phyloP scores from a whole-genome alignment of 2,888 invertebrate species.

The Hypena proboscidalis region DNA sequence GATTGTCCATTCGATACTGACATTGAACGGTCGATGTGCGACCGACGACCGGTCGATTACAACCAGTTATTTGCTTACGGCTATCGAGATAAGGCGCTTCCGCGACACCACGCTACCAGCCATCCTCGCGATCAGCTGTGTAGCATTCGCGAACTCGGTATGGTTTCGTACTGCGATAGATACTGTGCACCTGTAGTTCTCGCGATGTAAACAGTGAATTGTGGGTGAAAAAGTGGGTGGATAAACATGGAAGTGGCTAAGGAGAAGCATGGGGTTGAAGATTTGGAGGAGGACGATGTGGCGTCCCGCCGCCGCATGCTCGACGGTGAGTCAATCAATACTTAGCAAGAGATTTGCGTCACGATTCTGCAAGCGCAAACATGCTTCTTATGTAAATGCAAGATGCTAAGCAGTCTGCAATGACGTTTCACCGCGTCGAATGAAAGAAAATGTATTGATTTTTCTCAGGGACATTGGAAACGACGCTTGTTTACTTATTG shows the following conservation, averaged over 20 bases:
- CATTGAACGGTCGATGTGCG: slow-evolving; percentile 75
- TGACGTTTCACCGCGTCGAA: slow-evolving; percentile 40
- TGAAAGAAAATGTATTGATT: slow-evolving; percentile 43
- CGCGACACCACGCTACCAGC: slow-evolving; percentile 43
- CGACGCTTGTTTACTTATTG: slow-evolving; percentile 23
- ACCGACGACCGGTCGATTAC: slow-evolving; percentile 67
- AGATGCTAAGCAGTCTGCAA: slow-evolving; percentile 41
- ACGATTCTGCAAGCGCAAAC: slow-evolving; percentile 4
- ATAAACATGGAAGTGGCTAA: slow-evolving; percentile 71
- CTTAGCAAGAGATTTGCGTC: slow-evolving; percentile 17
- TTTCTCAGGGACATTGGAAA: slow-evolving; percentile 21
- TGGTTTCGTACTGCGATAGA: slow-evolving; percentile 56
- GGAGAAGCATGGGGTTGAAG: slow-evolving; percentile 64
- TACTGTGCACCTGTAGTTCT: slow-evolving; percentile 51
- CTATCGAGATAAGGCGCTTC: slow-evolving; percentile 68
- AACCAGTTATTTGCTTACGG: slow-evolving; percentile 76
- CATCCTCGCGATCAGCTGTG: slow-evolving; percentile 57
- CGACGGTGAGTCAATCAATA: slow-evolving; percentile 70
- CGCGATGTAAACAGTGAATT: slow-evolving; percentile 56
- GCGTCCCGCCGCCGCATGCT: slow-evolving; percentile 78
- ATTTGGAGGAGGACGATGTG: slow-evolving; percentile 73
- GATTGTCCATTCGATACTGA: slow-evolving; percentile 82
- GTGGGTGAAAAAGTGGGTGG: slow-evolving; percentile 49
- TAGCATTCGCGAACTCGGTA: slow-evolving; percentile 38
- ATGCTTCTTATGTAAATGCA: slow-evolving; percentile 13